Evolutionary conservation across 2,113 vertebrate genomes (phyloP), one percentile per base, ranked within the genome.

Genomic region (Sinocyclocheilus anshuiensis): DNA sequence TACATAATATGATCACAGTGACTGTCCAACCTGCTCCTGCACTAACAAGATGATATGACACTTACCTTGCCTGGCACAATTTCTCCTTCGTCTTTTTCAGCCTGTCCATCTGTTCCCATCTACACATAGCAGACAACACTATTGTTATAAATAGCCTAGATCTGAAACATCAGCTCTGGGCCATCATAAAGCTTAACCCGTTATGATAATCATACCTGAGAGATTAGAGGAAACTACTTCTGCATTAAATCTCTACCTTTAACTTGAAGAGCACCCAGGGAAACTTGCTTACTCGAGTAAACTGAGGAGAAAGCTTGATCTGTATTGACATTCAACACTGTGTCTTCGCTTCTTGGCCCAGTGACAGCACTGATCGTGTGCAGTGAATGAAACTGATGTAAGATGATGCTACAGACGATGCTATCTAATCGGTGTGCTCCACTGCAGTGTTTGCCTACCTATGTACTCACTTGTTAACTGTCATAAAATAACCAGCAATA

Each of bases 41-140:
- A 72, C 5, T 6, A 50, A 50, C 11, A 77, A 50, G 11, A 11
- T 85, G 18, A 36, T 10, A n/a, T 29, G 24, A 36, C 48, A 82
- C 57, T 55, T 42, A 89, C 88, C 85, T 88, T 61, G 48, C 63
- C 45, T 26, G 55, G 69, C 22, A 72, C 78, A 57, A 39, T 55
- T 48, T 79, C 86, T 33, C 26, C 55, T 65, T 79, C 63, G 29
- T 81, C 72, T 24, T 72, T 55, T 75, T 86, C 63, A 81, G 22
- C 87, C 12, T 86, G 78, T 57, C 86, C 87, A 81, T 88, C 88
- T 79, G 84, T 59, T 77, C 61, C 87, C 86, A 91, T 91, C 87
- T 91, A 79, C 24, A 55, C 29, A 33, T 3, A n/a, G 26, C 45
- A 63, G 15, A 77, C 48, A 72, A 15, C 48, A 74, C 67, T n/a